phyloP scores from a whole-genome alignment of 2,113 vertebrate species.

The Sitta europaea region DNA sequence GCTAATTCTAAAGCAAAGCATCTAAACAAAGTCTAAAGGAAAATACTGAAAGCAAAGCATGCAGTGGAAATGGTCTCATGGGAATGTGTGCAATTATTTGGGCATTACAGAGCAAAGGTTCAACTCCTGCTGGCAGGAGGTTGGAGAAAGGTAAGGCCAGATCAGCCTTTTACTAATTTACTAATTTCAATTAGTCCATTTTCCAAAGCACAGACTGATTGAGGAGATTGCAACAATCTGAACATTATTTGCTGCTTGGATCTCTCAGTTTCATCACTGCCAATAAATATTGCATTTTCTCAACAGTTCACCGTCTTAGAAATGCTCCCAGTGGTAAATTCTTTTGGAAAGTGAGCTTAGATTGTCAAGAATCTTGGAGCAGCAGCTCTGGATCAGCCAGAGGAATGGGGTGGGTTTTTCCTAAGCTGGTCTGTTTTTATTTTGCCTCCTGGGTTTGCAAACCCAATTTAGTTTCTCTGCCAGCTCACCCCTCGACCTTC shows the following conservation, averaged over 20 bases:
- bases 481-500: background rate
- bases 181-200: background rate
- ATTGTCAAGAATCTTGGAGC: background rate
- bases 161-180: background rate
- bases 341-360: background rate
- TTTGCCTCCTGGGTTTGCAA: background rate
- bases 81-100: background rate
- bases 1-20: background rate
- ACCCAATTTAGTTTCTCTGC: background rate
- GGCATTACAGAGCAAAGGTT: background rate
- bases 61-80: background rate
- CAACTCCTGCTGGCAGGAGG: background rate
- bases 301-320: background rate
- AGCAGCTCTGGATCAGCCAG: background rate
- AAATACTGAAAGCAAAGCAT: background rate
- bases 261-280: background rate
- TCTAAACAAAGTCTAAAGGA: background rate
- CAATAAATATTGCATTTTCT: background rate
- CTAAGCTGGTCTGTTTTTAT: background rate
- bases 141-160: background rate
- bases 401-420: background rate
- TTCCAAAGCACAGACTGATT: background rate
- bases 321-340: background rate
- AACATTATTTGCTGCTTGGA: background rate
- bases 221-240: background rate